A percentile compares a stretch with the other conserved stretches of the same genome.
phyloP scores from a whole-genome alignment of 2,113 vertebrate genomes.

The Chionis minor region DNA sequence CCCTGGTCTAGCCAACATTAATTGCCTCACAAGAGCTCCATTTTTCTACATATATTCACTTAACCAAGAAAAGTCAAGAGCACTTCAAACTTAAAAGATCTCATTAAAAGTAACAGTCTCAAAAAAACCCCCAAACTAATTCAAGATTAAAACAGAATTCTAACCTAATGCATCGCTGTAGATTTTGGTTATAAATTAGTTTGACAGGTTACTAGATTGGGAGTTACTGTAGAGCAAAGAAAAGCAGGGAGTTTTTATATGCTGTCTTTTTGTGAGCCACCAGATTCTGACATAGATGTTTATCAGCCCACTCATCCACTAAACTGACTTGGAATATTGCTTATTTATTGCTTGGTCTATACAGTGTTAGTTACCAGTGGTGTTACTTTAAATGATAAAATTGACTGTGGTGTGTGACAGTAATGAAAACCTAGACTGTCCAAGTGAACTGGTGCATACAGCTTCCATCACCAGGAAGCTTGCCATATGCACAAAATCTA shows the following conservation, averaged over 20 bases:
- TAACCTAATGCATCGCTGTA: not conserved
- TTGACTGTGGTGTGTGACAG: too few relatives aligned
- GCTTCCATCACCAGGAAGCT: not conserved
- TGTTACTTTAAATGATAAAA: not conserved
- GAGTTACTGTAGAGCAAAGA: not conserved
- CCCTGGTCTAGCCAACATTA: not conserved
- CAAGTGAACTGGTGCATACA: not conserved
- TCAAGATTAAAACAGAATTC: not conserved
- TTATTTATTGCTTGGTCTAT: not conserved
- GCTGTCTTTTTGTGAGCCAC: not conserved
- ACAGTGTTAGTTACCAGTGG: not conserved
- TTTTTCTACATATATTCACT: not conserved
- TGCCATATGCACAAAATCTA: not conserved
- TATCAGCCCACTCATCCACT: not conserved
- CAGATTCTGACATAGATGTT: not conserved
- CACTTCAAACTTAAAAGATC: not conserved
- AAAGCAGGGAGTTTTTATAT: not conserved
- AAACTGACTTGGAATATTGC: not conserved
- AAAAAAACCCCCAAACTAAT: not conserved
- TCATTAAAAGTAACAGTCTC: not conserved
- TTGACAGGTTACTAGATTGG: not conserved
- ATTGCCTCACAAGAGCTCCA: not conserved
- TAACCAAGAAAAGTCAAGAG: not conserved
- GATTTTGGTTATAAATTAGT: not conserved
- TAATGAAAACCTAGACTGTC: not conserved